phyloP scores from a whole-genome alignment of 2,888 invertebrate species.

The Netelia melanura region DNA sequence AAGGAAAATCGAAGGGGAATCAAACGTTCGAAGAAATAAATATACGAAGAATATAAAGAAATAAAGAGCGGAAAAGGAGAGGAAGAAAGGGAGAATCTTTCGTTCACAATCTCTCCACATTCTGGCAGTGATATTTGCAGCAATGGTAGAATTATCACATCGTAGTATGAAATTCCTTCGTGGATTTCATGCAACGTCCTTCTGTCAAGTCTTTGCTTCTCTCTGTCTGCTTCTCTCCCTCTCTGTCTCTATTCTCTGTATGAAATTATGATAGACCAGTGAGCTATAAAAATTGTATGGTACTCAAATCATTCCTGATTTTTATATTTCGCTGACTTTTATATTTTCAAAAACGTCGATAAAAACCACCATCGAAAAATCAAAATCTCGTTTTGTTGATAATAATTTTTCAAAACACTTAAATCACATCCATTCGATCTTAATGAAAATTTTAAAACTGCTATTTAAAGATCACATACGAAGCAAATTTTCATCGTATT shows the following conservation, averaged over 20 bases:
- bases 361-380: neutral
- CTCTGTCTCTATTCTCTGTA: neutral
- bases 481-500: too few species aligned
- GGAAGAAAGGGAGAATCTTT: slow-evolving; percentile 16
- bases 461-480: too few species aligned
- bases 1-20: slow-evolving; percentile 13
- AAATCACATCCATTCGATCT: neutral
- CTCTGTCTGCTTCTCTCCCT: slow-evolving; percentile 7
- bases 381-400: neutral
- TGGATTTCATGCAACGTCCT: slow-evolving; percentile 35
- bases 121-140: slow-evolving; percentile 35
- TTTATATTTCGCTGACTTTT: too few species aligned
- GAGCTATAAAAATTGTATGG: neutral
- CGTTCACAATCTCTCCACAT: slow-evolving; percentile 11
- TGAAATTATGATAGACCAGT: neutral
- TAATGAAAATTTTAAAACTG: too few species aligned
- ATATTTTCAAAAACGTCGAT: too few species aligned
- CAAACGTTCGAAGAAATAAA: slow-evolving; percentile 43
- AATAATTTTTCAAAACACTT: neutral
- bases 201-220: slow-evolving; percentile 50
- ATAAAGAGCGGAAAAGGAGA: slow-evolving; percentile 17
- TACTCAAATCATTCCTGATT: too few species aligned
- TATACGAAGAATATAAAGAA: slow-evolving; percentile 36
- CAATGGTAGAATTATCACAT: slow-evolving; percentile 45
- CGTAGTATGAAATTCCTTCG: slow-evolving; percentile 40